Percentiles rank a stretch among this genome's conserved stretches.
Evolutionary conservation across 2,888 invertebrate species (phyloP).

Genomic region (Agonopterix alstromeriana): DNA sequence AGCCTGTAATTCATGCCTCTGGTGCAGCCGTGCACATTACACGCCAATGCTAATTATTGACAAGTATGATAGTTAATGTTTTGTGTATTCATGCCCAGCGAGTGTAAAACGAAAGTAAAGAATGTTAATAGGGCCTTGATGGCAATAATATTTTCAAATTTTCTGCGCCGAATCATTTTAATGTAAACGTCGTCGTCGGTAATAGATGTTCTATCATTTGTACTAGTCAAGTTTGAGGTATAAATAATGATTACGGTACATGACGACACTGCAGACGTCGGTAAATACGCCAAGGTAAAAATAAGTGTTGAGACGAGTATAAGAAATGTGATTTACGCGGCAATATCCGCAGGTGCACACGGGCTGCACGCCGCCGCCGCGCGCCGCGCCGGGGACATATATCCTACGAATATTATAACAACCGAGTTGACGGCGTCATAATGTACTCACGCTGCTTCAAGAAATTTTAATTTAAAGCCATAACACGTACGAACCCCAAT

Average conservation of each 20-base stretch:
- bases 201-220: no score
- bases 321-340: slow-evolving; percentile 67
- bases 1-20: slow-evolving; percentile 49
- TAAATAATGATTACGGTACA: background rate
- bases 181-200: no score
- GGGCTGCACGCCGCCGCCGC: slow-evolving; percentile 32
- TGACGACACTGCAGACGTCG: slow-evolving; percentile 4
- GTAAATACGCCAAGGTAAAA: slow-evolving; percentile 25
- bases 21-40: slow-evolving; percentile 36
- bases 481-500: slow-evolving; percentile 28
- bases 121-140: background rate
- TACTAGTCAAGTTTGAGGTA: no score
- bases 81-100: background rate
- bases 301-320: slow-evolving; percentile 53
- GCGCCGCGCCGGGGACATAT: slow-evolving; percentile 17
- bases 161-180: no score
- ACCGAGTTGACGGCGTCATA: slow-evolving; percentile 32
- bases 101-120: background rate
- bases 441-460: slow-evolving; percentile 19
- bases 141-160: no score
- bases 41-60: slow-evolving; percentile 42
- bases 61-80: background rate
- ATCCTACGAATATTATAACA: slow-evolving; percentile 32
- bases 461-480: slow-evolving; percentile 40
- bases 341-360: slow-evolving; percentile 65